Evolutionary conservation across 64 coral and sea anemone genomes (phyloP).

Genomic region (Actinia tenebrosa): DNA sequence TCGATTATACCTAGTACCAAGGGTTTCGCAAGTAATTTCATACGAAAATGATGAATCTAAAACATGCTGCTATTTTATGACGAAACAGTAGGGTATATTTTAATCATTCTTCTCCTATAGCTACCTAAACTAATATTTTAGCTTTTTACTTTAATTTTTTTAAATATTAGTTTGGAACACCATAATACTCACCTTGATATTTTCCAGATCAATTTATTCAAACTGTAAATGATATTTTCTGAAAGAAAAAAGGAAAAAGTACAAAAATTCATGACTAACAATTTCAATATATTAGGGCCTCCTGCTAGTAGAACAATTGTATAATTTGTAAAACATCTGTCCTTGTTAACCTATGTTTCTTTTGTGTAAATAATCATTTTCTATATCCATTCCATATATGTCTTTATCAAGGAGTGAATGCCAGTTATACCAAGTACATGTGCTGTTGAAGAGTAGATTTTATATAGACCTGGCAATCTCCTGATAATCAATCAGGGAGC

Average conservation of each 20-base stretch:
- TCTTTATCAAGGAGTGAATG: background rate
- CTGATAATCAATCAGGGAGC: background rate
- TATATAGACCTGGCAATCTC: background rate
- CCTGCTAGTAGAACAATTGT: conserved; percentile 7
- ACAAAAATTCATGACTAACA: background rate
- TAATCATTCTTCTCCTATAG: background rate
- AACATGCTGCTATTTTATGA: background rate
- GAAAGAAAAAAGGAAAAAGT: background rate
- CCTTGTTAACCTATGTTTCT: background rate
- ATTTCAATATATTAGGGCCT: background rate
- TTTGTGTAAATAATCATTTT: background rate
- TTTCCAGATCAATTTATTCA: background rate
- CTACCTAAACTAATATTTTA: background rate
- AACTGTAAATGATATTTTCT: background rate
- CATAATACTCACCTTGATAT: background rate
- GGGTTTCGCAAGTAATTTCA: background rate
- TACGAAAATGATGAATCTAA: background rate
- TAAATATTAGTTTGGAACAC: background rate
- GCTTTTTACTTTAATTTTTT: background rate
- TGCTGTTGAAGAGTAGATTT: background rate
- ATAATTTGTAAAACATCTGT: conserved; percentile 14
- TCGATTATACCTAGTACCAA: background rate
- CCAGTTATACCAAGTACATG: conserved; percentile 2
- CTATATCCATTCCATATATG: background rate
- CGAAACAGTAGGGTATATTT: background rate